Percentiles rank a stretch among this genome's conserved stretches.
Evolutionary conservation across 1,140 invertebrate genomes (phyloP).

Genomic region (Macrobrachium nipponense): DNA sequence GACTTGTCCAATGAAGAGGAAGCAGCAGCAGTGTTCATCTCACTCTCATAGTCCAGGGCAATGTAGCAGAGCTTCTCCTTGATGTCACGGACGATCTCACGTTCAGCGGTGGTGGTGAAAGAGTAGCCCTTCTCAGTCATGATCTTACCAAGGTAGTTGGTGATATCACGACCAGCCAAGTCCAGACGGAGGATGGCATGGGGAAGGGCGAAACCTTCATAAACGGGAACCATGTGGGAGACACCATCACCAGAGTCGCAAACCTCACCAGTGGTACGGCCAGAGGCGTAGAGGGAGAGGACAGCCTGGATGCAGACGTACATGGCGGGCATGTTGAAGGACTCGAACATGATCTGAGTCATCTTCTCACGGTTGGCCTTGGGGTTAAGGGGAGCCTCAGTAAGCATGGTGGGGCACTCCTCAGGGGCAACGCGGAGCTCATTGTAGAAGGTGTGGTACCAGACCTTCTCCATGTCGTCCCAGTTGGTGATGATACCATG

Average conservation of each 20-base stretch:
- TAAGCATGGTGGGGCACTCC: constrained; percentile 90
- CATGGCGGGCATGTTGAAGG: constrained; percentile 93
- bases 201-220: constrained; percentile 13
- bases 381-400: constrained; percentile 88
- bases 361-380: constrained; percentile 90
- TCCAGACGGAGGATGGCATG: constrained; percentile 13
- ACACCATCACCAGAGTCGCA: constrained; percentile 46
- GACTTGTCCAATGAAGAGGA: constrained; percentile 51
- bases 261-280: constrained; percentile 86
- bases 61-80: constrained; percentile 13
- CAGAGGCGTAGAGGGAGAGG: constrained; percentile 90
- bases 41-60: background rate
- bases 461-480: constrained; percentile 98
- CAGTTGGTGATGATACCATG: constrained; percentile 97
- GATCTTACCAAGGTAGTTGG: constrained; percentile 1
- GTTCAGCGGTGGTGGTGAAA: constrained; percentile 11
- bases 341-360: constrained; percentile 94
- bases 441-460: constrained; percentile 96
- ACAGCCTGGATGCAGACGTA: constrained; percentile 94
- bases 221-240: constrained; percentile 34
- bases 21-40: constrained; percentile 47
- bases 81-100: constrained; percentile 14
- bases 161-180: constrained; percentile 3
- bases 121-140: constrained; percentile 7
- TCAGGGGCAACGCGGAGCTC: constrained; percentile 95